Evolutionary conservation across 2,888 invertebrate species (phyloP), one percentile per base, ranked within the genome.

Genomic region (Dioctria rufipes): DNA sequence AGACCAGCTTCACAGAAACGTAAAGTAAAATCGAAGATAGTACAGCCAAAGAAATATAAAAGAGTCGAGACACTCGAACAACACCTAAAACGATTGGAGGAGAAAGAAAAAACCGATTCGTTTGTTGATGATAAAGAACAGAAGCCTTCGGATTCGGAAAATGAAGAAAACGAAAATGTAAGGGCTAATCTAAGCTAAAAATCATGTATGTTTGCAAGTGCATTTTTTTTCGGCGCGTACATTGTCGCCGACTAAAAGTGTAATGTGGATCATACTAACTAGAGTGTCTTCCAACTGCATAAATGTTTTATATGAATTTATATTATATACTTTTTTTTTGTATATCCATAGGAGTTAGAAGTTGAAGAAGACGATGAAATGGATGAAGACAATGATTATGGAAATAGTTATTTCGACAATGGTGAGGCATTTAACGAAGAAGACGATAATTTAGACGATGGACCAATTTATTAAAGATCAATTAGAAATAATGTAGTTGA

Each of bases 341-440:
- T 37, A 37, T 25, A 37, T 49, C 51, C 78, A 9, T 63, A 83
- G 82, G 81, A 82, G 63, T 11, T 80, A 82, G 84, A 85, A 84
- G 42, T 85, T 85, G 61, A 86, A 84, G 87, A 85, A 6, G 95
- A 96, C 85, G 94, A 95, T 86, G 96, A 96, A 88, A 93, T 95
- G 92, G 96, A 96, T 86, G 95, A 95, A 86, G 96, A 96, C 37
- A 96, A 95, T 39, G 96, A 96, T 87, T 96, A 96, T 86, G 94
- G 94, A 0, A 95, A 95, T 85, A 95, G 94, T 86, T 96, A 95
- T 87, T 96, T 96, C 88, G 96, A 96, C 87, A 95, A 96, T 88
- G 96, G 96, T 2, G 96, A 96, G 89, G 93, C 92, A 46, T 95
- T 94, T 87, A 95, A 95, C 86, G 95, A 96, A 82, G 96, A 96